Evolutionary conservation across 2,888 invertebrate species (phyloP), one percentile per base, ranked within the genome.

Genomic region (Drosophila macrospina): DNA sequence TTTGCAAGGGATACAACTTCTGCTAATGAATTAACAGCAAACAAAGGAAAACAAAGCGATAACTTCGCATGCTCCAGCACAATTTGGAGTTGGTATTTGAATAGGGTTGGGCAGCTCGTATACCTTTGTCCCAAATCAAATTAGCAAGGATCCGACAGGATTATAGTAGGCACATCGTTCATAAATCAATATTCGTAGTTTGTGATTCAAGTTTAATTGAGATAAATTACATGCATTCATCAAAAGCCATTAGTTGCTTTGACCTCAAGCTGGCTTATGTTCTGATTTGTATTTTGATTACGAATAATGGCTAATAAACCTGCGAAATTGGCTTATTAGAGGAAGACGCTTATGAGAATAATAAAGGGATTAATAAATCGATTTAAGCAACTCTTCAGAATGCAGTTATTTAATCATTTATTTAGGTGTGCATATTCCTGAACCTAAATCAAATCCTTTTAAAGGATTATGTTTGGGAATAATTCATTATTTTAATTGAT

Each of bases 141-240:
- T 66, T 71, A 51, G 50, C 56, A 51, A 52, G 6, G 11, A 11
- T 34, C 39, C 57, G 20, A 45, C 30, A 7, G 42, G 36, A 48
- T 26, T 16, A 11, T 39, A 8, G 30, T 20, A 39, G 30, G 41
- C 36, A 2, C 28, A 55, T 41, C 34, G 59, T 37, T 60, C 42
- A 57, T 69, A 72, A 80, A 86, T 80, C 86, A 83, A 86, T 86
- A 80, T 69, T 79, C 80, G 69, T 72, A 79, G 83, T 76, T 72
- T 76, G 65, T 72, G 70, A 80, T 80, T 45, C 65, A 39, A 51
- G 52, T 68, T 86, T 86, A 80, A 80, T 80, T 79, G 68, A 75
- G 83, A 80, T 79, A 70, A 69, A 80, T 83, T 70, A 61, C 84
- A 4, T 44, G 45, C 48, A 61, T 36, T 36, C 24, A 64, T 48